Percentiles rank a stretch among this genome's conserved stretches.
These are phyloP conservation scores for Ornithoptera alexandrae DNA, from an alignment of 2,888 invertebrate genomes.

Conservation along the genomic window DNA sequence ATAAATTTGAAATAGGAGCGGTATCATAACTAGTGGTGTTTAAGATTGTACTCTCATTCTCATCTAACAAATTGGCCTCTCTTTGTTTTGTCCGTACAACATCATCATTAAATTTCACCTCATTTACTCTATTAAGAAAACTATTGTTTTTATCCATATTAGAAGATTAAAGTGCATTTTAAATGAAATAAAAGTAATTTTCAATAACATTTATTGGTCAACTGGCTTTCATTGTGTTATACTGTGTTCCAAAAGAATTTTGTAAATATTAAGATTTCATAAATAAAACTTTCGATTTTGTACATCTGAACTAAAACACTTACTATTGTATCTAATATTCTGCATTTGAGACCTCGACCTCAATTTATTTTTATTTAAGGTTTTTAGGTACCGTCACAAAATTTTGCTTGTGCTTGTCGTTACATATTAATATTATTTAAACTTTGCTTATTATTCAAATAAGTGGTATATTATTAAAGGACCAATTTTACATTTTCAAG, in stretches of 20 bases:
- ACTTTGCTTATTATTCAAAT: too few relatives aligned
- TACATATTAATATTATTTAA: too few relatives aligned
- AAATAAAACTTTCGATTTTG: conserved; percentile 3
- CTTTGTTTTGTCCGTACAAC: conserved; percentile 64
- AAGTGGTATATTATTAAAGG: too few relatives aligned
- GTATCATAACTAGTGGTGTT: conserved; percentile 67
- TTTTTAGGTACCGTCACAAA: not conserved
- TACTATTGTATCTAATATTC: not conserved
- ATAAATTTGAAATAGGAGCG: conserved; percentile 74
- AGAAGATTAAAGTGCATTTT: conserved; percentile 32
- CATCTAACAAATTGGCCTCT: conserved; percentile 73
- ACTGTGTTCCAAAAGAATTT: not conserved
- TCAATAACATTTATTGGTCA: conserved; percentile 7
- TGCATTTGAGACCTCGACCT: not conserved
- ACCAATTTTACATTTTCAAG: too few relatives aligned
- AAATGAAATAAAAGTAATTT: conserved; percentile 8
- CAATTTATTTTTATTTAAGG: not conserved
- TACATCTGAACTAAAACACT: not conserved
- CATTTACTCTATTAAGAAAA: conserved; percentile 34
- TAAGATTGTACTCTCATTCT: conserved; percentile 77
- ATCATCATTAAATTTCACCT: conserved; percentile 46
- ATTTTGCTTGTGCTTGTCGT: not conserved
- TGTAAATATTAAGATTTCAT: not conserved
- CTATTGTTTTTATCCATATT: conserved; percentile 32
- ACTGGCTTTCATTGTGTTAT: not conserved